Percentiles rank a stretch among this genome's conserved stretches.
Evolutionary conservation across 2,888 invertebrate genomes (phyloP).

Genomic region (Eupithecia pulchellata): DNA sequence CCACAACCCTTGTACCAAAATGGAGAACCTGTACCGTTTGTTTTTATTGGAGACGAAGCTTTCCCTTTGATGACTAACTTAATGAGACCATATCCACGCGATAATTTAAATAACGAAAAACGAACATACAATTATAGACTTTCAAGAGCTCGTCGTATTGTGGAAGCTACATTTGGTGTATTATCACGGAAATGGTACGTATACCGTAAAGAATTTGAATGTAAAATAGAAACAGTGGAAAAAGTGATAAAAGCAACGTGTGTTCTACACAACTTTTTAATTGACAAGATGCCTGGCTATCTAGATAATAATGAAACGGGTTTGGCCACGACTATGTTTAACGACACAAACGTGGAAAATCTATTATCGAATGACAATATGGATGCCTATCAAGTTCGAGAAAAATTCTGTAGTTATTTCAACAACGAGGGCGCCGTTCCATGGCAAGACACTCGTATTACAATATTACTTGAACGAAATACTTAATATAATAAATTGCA

Average conservation of each 20-base stretch:
- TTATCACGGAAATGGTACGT: constrained; percentile 44
- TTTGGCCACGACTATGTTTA: constrained; percentile 36
- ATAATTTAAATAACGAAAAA: constrained; percentile 37
- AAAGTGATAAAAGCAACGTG: constrained; percentile 43
- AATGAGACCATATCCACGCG: constrained; percentile 46
- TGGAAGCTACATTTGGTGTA: constrained; percentile 48
- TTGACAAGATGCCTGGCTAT: constrained; percentile 34
- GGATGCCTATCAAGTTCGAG: constrained; percentile 34
- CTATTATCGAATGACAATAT: constrained; percentile 34
- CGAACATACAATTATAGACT: constrained; percentile 46
- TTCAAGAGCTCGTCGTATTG: constrained; percentile 44
- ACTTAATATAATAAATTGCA: constrained; percentile 34
- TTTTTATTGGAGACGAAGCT: constrained; percentile 37
- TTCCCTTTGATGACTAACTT: constrained; percentile 43
- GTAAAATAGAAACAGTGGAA: constrained; percentile 34
- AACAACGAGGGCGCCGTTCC: constrained; percentile 25
- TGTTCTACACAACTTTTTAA: constrained; percentile 42
- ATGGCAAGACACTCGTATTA: constrained; percentile 31
- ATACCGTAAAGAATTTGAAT: constrained; percentile 42
- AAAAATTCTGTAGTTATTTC: constrained; percentile 22
- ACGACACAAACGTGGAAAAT: constrained; percentile 30
- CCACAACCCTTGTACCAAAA: constrained; percentile 27
- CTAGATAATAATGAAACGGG: constrained; percentile 34
- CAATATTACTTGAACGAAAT: constrained; percentile 32
- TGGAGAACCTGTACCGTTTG: constrained; percentile 28